Percentiles rank a stretch among this genome's conserved stretches.
These are phyloP conservation scores for Pogona vitticeps DNA, from an alignment of 2,113 vertebrate species.

Conservation along the genomic window DNA sequence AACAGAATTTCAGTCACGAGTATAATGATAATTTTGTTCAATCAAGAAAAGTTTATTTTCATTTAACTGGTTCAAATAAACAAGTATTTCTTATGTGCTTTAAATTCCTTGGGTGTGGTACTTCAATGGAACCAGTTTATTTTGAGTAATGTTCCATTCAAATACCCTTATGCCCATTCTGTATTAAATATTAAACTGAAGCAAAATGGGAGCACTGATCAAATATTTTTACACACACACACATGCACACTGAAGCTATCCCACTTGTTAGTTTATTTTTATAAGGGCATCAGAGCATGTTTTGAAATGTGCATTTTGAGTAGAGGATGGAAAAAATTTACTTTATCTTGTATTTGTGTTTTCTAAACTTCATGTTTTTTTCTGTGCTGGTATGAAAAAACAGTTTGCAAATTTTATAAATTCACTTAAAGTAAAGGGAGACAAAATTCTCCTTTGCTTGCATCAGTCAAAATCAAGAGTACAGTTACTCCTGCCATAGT, in stretches of 20 bases:
- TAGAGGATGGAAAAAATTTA: not conserved
- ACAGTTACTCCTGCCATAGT: too few species aligned
- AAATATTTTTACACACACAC: not conserved
- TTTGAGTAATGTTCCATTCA: not conserved
- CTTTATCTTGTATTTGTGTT: too few species aligned
- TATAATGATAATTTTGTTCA: not conserved
- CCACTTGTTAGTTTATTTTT: not conserved
- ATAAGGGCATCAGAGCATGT: not conserved
- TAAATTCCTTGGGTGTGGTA: not conserved
- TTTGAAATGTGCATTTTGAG: not conserved
- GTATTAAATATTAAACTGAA: not conserved
- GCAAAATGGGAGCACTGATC: not conserved
- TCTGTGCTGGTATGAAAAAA: too few species aligned
- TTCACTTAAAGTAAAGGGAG: too few species aligned
- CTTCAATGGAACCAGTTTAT: not conserved
- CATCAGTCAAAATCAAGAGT: too few species aligned
- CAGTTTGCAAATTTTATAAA: too few species aligned
- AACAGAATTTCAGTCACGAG: not conserved
- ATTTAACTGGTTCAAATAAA: too few species aligned
- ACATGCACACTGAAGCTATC: not conserved
- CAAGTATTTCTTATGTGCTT: not conserved
- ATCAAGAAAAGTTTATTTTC: not conserved
- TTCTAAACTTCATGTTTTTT: too few species aligned
- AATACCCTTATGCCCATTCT: not conserved
- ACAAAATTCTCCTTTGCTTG: too few species aligned